Evolutionary conservation across 1,140 invertebrate genomes (phyloP).

Genomic region (Condylostylus longicornis): DNA sequence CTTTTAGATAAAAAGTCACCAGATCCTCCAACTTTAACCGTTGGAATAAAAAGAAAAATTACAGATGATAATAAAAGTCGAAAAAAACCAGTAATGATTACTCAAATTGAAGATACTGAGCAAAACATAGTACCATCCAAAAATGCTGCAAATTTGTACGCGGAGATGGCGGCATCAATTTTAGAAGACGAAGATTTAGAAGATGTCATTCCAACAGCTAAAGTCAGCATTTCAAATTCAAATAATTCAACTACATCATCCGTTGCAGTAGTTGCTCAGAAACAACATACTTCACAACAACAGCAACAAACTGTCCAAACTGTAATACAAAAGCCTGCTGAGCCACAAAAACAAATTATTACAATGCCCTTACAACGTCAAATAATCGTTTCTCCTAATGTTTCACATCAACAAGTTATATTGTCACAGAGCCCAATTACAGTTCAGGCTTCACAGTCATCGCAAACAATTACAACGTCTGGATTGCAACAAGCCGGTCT

Average conservation of each 20-base stretch:
- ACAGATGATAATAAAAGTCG: constrained; percentile 37
- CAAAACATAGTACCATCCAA: constrained; percentile 43
- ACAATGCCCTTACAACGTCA: constrained; percentile 11
- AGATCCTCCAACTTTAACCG: constrained; percentile 10
- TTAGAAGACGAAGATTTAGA: constrained; percentile 53
- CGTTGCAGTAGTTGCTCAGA: constrained; percentile 8
- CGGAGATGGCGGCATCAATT: constrained; percentile 51
- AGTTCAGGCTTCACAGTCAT: constrained; percentile 7
- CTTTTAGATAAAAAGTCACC: constrained; percentile 42
- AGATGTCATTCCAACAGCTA: constrained; percentile 19
- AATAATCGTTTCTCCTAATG: constrained; percentile 11
- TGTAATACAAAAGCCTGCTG: background rate
- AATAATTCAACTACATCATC: constrained; percentile 10
- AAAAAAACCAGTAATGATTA: constrained; percentile 16
- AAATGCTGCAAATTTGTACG: constrained; percentile 54
- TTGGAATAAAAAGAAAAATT: constrained; percentile 34
- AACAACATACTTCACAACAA: constrained; percentile 20
- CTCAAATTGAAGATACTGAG: constrained; percentile 25
- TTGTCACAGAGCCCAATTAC: constrained; percentile 11
- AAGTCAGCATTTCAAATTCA: constrained; percentile 3
- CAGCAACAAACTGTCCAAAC: constrained; percentile 15
- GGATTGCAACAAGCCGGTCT: constrained; percentile 28
- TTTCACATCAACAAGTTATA: constrained; percentile 5
- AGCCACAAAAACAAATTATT: constrained; percentile 9
- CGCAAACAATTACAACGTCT: constrained; percentile 20